A percentile compares a stretch with the other conserved stretches of the same genome.
Evolutionary conservation across 2,113 vertebrate species (phyloP).

Genomic region (Agapornis roseicollis): DNA sequence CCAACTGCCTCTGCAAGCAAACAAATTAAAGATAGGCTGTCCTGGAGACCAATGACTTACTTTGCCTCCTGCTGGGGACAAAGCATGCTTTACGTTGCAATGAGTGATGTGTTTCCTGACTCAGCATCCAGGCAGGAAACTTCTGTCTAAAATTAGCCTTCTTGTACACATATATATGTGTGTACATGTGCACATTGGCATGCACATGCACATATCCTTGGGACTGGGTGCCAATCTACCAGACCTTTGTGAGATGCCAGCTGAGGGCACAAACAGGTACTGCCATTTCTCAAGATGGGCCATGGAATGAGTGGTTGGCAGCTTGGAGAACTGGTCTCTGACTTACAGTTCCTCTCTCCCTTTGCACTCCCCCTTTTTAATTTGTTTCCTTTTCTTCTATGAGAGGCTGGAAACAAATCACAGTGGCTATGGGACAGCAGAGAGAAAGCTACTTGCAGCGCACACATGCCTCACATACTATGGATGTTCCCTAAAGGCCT

Average conservation of each 20-base stretch:
- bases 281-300: not conserved
- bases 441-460: fast-evolving
- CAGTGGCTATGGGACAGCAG: not conserved
- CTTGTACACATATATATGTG: not conserved
- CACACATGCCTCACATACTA: fast-evolving
- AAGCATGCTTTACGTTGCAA: not conserved
- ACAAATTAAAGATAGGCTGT: not conserved
- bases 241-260: not conserved
- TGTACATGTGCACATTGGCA: not conserved
- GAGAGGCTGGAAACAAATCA: not conserved
- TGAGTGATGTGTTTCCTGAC: not conserved
- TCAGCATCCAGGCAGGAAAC: not conserved
- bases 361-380: not conserved
- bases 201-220: fast-evolving
- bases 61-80: not conserved
- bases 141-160: not conserved
- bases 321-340: not conserved
- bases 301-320: not conserved
- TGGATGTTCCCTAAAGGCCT: not conserved
- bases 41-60: not conserved
- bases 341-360: not conserved
- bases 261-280: not conserved
- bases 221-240: not conserved
- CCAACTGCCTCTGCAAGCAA: not conserved
- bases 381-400: not conserved